phyloP scores from a whole-genome alignment of 2,888 invertebrate genomes.

The Amiota minor region DNA sequence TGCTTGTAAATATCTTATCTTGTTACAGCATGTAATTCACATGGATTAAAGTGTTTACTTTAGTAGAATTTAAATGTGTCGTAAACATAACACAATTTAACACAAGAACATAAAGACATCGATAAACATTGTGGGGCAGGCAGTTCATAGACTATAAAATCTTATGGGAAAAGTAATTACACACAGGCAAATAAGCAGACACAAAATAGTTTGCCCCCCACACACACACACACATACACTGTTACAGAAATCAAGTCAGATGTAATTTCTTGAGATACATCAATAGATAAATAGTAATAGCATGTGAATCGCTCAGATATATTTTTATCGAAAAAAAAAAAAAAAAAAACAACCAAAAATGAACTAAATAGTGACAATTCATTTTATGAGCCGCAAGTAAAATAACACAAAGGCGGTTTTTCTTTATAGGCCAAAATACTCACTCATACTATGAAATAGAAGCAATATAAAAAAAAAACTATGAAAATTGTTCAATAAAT shows the following conservation, averaged over 20 bases:
- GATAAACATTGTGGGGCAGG: neutral
- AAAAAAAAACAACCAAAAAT: neutral
- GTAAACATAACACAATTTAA: neutral
- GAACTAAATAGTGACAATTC: constrained; percentile 19
- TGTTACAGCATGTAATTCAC: too few relatives aligned
- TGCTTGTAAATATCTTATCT: too few relatives aligned
- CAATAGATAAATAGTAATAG: neutral
- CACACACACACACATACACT: neutral
- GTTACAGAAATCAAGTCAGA: too few relatives aligned
- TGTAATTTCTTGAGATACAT: too few relatives aligned
- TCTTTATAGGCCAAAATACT: too few relatives aligned
- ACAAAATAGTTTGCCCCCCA: neutral
- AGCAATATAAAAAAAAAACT: too few relatives aligned
- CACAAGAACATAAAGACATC: neutral
- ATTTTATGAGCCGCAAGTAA: constrained; percentile 14
- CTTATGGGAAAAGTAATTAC: constrained; percentile 7
- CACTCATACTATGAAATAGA: too few relatives aligned
- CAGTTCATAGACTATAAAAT: constrained; percentile 3
- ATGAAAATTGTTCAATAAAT: constrained; percentile 11
- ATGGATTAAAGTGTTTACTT: too few relatives aligned
- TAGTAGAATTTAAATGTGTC: too few relatives aligned
- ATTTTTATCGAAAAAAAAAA: neutral
- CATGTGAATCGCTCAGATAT: neutral
- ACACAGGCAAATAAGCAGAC: neutral
- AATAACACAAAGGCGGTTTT: constrained; percentile 19